A percentile compares a stretch with the other conserved stretches of the same genome.
Conservation (phyloP, 2,888 invertebrate species). For the Drosophila meridionalis region DNA sequence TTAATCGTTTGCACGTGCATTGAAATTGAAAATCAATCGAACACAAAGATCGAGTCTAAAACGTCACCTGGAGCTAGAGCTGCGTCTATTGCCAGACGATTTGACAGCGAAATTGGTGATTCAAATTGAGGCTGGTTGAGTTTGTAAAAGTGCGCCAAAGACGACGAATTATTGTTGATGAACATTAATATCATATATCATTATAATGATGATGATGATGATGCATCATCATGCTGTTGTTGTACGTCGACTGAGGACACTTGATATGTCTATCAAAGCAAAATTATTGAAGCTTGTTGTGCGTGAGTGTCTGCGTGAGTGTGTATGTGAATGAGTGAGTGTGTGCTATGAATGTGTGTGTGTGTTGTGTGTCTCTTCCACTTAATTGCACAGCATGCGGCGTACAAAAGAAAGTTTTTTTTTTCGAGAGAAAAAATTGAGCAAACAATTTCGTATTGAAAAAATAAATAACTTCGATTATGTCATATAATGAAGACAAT, state of each 20-base stretch:
- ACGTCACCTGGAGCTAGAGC: conserved; percentile 32
- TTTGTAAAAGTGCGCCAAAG: conserved; percentile 41
- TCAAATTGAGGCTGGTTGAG: conserved; percentile 24
- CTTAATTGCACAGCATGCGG: conserved; percentile 54
- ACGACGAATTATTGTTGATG: conserved; percentile 16
- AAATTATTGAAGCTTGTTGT: conserved; percentile 35
- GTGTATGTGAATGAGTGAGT: not conserved
- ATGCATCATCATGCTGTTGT: conserved; percentile 1
- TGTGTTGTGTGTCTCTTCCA: conserved; percentile 1
- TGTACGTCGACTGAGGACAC: conserved; percentile 52
- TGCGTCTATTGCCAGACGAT: conserved; percentile 13
- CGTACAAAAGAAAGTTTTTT: conserved; percentile 71
- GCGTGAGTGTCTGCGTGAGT: not conserved
- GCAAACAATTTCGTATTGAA: conserved; percentile 41
- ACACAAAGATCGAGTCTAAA: conserved; percentile 1
- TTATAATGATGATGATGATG: conserved; percentile 18
- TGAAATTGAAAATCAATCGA: conserved; percentile 45
- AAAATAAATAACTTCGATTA: conserved; percentile 48
- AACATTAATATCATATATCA: conserved; percentile 16
- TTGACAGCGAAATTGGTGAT: conserved; percentile 40
- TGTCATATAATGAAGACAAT: conserved; percentile 58
- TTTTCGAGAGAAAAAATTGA: conserved; percentile 37
- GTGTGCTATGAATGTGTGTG: not conserved
- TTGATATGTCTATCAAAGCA: conserved; percentile 70
- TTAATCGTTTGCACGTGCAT: conserved; percentile 70